These are phyloP conservation scores for Andrena bucephala DNA, from an alignment of 2,888 invertebrate genomes.

Conservation along the genomic window DNA sequence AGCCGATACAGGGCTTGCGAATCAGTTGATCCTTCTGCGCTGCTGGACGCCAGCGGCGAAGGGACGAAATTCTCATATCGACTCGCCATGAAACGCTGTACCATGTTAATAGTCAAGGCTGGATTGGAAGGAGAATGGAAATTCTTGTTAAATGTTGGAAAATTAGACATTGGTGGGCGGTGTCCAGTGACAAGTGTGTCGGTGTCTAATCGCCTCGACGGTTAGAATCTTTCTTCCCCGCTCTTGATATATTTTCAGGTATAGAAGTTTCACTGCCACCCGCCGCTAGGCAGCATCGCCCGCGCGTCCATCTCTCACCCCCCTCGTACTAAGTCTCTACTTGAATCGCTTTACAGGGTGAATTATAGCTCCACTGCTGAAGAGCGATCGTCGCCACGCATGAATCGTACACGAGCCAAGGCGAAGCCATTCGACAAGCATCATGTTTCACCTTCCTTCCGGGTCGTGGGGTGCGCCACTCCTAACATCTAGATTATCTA, in stretches of 20 bases:
- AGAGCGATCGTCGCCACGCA: slow-evolving; percentile 68
- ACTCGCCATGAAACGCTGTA: slow-evolving; percentile 39
- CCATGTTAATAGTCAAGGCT: slow-evolving; percentile 31
- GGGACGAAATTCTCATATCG: slow-evolving; percentile 22
- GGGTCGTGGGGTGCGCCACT: slow-evolving; percentile 83
- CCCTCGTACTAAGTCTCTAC: slow-evolving; percentile 82
- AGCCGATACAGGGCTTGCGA: too few species aligned
- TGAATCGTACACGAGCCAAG: slow-evolving; percentile 70
- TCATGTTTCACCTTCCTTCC: slow-evolving; percentile 83
- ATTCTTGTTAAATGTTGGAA: not conserved
- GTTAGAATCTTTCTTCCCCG: slow-evolving; percentile 23
- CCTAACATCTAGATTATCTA: slow-evolving; percentile 84
- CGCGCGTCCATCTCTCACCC: slow-evolving; percentile 64
- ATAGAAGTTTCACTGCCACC: slow-evolving; percentile 83
- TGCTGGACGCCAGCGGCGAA: not conserved
- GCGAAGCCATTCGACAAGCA: slow-evolving; percentile 76
- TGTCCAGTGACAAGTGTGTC: slow-evolving; percentile 34
- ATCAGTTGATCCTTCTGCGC: not conserved
- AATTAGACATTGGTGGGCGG: not conserved
- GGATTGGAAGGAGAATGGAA: not conserved
- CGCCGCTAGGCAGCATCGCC: slow-evolving; percentile 76
- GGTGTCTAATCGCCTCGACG: slow-evolving; percentile 42
- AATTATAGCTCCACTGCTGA: slow-evolving; percentile 59
- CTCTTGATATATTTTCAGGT: slow-evolving; percentile 76
- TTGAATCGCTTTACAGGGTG: slow-evolving; percentile 84